A percentile compares a stretch with the other conserved stretches of the same genome.
Evolutionary conservation across 1,140 invertebrate genomes (phyloP).

Genomic region (Antheraea mylitta): DNA sequence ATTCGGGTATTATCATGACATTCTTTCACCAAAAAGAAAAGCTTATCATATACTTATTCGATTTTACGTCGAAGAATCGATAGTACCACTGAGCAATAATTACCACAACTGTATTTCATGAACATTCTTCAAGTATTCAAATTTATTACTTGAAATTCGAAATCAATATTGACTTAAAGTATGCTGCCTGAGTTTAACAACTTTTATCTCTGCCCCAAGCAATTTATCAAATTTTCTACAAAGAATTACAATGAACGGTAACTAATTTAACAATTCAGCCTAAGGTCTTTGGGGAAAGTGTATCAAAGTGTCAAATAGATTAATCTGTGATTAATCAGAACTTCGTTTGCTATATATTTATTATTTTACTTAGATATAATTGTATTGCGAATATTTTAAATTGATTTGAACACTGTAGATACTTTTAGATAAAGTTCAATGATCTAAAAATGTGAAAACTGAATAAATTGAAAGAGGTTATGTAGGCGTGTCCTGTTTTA

Average conservation of each 20-base stretch:
- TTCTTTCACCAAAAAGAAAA: too few relatives aligned
- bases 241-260: slow-evolving; percentile 25
- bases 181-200: slow-evolving; percentile 18
- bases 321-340: slow-evolving; percentile 23
- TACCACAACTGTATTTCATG: neutral
- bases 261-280: slow-evolving; percentile 18
- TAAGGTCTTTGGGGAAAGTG: slow-evolving; percentile 13
- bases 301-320: slow-evolving; percentile 24
- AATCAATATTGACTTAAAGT: slow-evolving; percentile 32
- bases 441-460: too few relatives aligned
- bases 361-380: neutral
- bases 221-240: slow-evolving; percentile 25
- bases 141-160: slow-evolving; percentile 20
- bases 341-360: neutral
- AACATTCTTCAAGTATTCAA: neutral
- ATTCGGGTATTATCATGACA: too few relatives aligned
- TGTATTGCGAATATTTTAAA: too few relatives aligned
- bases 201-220: slow-evolving; percentile 18
- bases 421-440: too few relatives aligned
- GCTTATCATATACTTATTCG: too few relatives aligned
- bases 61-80: too few relatives aligned
- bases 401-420: too few relatives aligned
- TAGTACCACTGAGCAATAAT: too few relatives aligned
- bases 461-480: too few relatives aligned
- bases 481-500: too few relatives aligned